Base-by-base conservation (phyloP, 2,888 invertebrate species). In the Meandrusa payeni region DNA sequence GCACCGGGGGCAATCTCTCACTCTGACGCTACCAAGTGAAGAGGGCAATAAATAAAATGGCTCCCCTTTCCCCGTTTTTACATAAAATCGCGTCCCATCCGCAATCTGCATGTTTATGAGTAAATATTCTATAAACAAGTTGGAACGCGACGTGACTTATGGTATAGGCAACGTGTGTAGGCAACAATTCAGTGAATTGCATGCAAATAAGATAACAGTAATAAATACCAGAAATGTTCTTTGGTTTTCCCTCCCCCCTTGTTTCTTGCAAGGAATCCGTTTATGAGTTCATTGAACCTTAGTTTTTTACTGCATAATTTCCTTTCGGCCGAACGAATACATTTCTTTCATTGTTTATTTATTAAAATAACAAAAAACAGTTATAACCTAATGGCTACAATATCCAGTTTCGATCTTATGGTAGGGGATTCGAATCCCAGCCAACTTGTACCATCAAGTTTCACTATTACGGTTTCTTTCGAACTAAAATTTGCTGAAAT, bases 41-140 rank as follows among this genome's bases (percentile, higher is more conserved):
- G 82, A 79, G 78, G 76, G 81, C 70, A 82, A 86, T 87, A 86
- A 87, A 87, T 87, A 86, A 85, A 83, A 83, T 64, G 61, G 71
- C 72, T 77, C 76, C 86, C 82, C 80, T 76, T 75, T 72, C 70
- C 65, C 74, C 76, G 75, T 79, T 83, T 85, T 79, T 72, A 80
- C 79, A 85, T 83, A 86, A 86, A 86, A 86, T 85, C 76, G 74
- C 77, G 76, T 76, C 82, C 77, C 86, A 77, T 82, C 80, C 83
- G 75, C 86, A 86, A 86, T 86, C 86, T 87, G 80, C 87, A 86
- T 86, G 85, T 86, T 86, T 86, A 87, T 86, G 85, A 82, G 82
- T 67, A 77, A 78, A 83, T 81, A 85, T 86, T 86, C 83, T 86
- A 86, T 86, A 81, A 85, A 85, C 80, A 81, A 80, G 75, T 76